phyloP scores from a whole-genome alignment of 1,140 invertebrate genomes.

The Teleogryllus occipitalis region DNA sequence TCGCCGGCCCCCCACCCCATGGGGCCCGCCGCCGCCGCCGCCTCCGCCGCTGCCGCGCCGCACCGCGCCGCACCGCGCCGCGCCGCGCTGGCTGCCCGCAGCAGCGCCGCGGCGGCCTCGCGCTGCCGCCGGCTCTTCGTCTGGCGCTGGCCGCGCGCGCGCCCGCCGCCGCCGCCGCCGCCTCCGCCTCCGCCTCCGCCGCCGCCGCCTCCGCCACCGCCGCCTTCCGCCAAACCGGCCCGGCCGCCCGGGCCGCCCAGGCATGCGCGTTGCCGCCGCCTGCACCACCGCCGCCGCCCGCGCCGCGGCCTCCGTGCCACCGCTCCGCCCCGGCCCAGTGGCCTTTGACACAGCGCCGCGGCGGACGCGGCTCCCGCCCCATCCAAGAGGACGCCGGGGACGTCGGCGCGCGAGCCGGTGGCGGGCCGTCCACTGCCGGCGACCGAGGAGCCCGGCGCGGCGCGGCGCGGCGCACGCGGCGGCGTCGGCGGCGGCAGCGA shows the following conservation, averaged over 20 bases:
- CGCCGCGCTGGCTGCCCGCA: neutral
- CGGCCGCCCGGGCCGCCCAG: neutral
- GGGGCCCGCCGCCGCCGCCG: neutral
- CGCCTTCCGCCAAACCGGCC: neutral
- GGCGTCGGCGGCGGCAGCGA: no score
- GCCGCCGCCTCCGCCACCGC: no score
- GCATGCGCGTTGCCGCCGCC: neutral
- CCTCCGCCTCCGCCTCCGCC: no score
- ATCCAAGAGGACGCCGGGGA: neutral
- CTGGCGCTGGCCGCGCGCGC: neutral
- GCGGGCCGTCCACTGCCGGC: neutral
- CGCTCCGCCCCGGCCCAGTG: neutral
- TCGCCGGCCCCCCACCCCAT: slow-evolving; percentile 15
- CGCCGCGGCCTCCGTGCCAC: no score
- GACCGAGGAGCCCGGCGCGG: no score
- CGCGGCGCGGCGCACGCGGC: neutral
- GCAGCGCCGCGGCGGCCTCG: neutral
- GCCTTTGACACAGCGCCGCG: neutral
- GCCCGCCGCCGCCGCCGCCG: no score
- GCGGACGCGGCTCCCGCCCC: no score
- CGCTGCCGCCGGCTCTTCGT: neutral
- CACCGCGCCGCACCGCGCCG: neutral
- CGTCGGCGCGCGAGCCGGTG: neutral
- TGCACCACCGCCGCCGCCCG: neutral
- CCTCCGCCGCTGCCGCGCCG: neutral